Conservation (phyloP, 2,888 invertebrate genomes). For the Gnatocerus cornutus region DNA sequence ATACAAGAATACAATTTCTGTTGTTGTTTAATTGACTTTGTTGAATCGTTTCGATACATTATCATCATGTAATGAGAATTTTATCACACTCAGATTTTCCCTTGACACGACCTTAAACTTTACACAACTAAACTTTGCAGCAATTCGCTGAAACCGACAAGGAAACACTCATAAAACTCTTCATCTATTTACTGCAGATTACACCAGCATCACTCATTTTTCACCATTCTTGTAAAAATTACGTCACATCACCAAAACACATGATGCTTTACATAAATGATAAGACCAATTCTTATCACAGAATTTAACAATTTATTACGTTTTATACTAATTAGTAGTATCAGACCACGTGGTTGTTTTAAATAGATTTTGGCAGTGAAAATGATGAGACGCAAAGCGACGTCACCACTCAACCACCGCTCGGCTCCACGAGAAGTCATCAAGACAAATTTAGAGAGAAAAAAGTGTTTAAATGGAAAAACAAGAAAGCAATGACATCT, state of each 20-base stretch:
- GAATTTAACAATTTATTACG: too few species aligned
- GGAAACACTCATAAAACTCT: too few species aligned
- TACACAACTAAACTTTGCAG: not conserved
- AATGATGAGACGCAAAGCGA: constrained; percentile 8
- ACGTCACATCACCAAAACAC: too few species aligned
- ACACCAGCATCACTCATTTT: too few species aligned
- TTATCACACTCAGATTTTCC: not conserved
- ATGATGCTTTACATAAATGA: too few species aligned
- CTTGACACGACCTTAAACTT: not conserved
- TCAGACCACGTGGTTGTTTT: constrained; percentile 22
- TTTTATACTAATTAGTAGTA: too few species aligned
- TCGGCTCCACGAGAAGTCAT: not conserved
- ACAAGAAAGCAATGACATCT: not conserved
- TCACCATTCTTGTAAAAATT: too few species aligned
- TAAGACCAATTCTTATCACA: too few species aligned
- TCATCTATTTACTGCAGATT: too few species aligned
- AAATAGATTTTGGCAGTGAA: constrained; percentile 31
- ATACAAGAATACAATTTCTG: too few species aligned
- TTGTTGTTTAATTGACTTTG: not conserved
- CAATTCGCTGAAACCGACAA: too few species aligned
- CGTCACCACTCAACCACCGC: constrained; percentile 26
- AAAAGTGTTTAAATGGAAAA: constrained; percentile 8
- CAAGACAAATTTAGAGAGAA: constrained; percentile 6
- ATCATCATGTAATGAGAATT: not conserved
- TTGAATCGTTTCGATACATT: too few species aligned